These are phyloP conservation scores for Hipparchia semele DNA, from an alignment of 2,888 invertebrate species.

Conservation along the genomic window DNA sequence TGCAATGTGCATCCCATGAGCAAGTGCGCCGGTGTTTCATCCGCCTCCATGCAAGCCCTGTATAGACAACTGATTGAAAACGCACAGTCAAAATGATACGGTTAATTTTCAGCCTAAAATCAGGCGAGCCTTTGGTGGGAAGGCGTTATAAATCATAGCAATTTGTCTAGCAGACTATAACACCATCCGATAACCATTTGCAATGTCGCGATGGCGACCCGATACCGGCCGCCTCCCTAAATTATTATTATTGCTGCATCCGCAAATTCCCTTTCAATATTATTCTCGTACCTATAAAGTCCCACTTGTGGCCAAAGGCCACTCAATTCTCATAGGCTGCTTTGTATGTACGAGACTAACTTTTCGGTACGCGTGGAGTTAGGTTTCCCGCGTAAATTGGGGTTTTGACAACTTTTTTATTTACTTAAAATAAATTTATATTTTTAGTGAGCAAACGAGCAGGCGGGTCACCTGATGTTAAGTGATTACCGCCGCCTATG, in stretches of 20 bases:
- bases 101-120: neutral
- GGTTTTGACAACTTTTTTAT: no score
- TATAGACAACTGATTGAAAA: neutral
- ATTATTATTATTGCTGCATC: slow-evolving; percentile 12
- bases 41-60: no score
- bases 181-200: slow-evolving; percentile 27
- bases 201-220: slow-evolving; percentile 7
- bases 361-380: no score
- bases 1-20: no score
- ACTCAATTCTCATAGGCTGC: no score
- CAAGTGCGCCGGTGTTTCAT: no score
- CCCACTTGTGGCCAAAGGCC: neutral
- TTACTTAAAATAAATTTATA: no score
- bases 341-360: no score
- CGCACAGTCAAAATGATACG: neutral
- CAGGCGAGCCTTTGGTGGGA: neutral
- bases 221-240: slow-evolving; percentile 11
- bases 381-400: no score
- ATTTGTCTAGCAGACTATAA: slow-evolving; percentile 28
- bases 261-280: neutral
- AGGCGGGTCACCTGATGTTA: no score
- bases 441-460: no score
- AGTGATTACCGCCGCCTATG: no score
- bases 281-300: neutral
- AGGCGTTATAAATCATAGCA: slow-evolving; percentile 23